These are phyloP conservation scores for Thymallus thymallus DNA, from an alignment of 2,113 vertebrate genomes.

Conservation along the genomic window DNA sequence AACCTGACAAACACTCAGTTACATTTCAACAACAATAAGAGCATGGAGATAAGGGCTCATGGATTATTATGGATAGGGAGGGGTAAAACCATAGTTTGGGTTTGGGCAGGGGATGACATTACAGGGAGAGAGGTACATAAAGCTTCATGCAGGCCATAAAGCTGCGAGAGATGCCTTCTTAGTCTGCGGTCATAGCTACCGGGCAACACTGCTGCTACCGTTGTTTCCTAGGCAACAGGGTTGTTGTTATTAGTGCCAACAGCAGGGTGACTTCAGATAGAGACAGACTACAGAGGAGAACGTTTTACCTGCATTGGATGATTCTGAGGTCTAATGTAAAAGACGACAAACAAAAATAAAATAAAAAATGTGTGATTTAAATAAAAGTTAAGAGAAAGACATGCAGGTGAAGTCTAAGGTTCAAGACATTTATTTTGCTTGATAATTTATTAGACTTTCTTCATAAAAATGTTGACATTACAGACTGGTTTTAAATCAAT, in stretches of 20 bases:
- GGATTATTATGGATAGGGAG: not conserved
- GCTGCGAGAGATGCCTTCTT: conserved; percentile 14
- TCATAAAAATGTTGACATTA: conserved; percentile 76
- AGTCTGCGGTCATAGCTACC: conserved; percentile 2
- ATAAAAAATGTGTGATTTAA: conserved; percentile 43
- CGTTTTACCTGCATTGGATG: not conserved
- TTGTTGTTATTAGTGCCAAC: conserved; percentile 35
- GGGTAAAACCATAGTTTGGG: not conserved
- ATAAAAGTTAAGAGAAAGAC: conserved; percentile 65
- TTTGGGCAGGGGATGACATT: not conserved
- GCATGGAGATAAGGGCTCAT: not conserved
- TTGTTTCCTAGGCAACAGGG: conserved; percentile 26
- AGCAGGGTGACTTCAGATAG: conserved; percentile 37
- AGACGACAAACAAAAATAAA: conserved; percentile 20
- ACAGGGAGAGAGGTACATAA: not conserved
- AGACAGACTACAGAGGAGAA: conserved; percentile 26
- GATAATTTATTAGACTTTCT: conserved; percentile 78
- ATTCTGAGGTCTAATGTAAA: conserved; percentile 14
- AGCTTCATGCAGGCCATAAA: not conserved
- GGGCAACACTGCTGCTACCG: conserved; percentile 15
- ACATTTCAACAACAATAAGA: not conserved
- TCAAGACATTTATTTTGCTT: conserved; percentile 75
- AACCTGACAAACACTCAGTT: no score
- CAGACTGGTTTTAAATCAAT: conserved; percentile 68
- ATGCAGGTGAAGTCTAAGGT: conserved; percentile 76